Conservation (phyloP, 2,797 vertebrate genomes). For the Nasua narica region DNA sequence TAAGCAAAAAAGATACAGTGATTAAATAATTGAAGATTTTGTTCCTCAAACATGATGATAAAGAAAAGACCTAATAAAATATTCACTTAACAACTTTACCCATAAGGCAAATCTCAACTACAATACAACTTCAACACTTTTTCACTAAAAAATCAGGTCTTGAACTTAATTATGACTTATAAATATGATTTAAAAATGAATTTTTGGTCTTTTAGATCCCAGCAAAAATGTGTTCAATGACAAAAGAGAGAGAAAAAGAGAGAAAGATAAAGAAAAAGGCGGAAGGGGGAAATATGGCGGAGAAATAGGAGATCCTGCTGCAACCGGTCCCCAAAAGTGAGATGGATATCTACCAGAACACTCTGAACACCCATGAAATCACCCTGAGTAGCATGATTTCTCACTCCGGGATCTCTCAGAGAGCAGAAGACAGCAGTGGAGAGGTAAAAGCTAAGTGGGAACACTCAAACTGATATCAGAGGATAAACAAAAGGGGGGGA, state of each 20-base stretch:
- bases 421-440: too few relatives aligned
- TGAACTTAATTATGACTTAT: constrained; percentile 49
- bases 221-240: constrained; percentile 40
- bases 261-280: background rate
- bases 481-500: too few relatives aligned
- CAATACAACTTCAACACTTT: constrained; percentile 45
- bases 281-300: too few relatives aligned
- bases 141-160: constrained; percentile 58
- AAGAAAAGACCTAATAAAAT: constrained; percentile 74
- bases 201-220: background rate
- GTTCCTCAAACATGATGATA: constrained; percentile 73
- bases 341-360: too few relatives aligned
- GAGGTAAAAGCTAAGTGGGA: too few relatives aligned
- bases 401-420: too few relatives aligned
- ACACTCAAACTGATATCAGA: too few relatives aligned
- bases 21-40: constrained; percentile 74
- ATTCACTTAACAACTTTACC: constrained; percentile 61
- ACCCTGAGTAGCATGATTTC: too few relatives aligned
- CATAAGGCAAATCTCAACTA: constrained; percentile 53
- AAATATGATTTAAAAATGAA: constrained; percentile 68
- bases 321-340: too few relatives aligned
- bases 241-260: background rate
- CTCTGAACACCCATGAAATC: too few relatives aligned
- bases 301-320: too few relatives aligned
- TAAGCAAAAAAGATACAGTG: constrained; percentile 73